phyloP scores from a whole-genome alignment of 2,113 vertebrate species.

The Uria aalge region DNA sequence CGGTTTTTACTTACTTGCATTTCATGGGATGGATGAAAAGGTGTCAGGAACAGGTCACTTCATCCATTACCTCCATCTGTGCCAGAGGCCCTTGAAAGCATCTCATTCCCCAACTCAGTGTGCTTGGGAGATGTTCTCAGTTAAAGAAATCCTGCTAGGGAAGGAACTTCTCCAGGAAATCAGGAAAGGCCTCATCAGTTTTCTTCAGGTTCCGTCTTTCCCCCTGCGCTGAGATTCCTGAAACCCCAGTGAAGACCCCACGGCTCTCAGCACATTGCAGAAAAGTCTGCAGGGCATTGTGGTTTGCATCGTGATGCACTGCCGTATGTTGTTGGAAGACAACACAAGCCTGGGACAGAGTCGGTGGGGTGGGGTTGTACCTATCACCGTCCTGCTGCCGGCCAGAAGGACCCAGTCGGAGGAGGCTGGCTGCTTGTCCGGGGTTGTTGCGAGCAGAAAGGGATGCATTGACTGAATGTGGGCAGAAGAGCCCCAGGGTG shows the following conservation, averaged over 20 bases:
- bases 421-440: not conserved
- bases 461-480: not conserved
- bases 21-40: not conserved
- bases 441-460: not conserved
- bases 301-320: rapidly evolving
- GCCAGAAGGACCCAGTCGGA: not conserved
- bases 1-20: not conserved
- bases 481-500: not conserved
- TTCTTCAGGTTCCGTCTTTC: not conserved
- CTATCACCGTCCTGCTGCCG: not conserved
- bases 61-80: not conserved
- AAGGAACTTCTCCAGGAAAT: not conserved
- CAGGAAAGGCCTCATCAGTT: not conserved
- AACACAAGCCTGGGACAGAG: not conserved
- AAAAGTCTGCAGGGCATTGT: not conserved
- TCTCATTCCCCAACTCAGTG: not conserved
- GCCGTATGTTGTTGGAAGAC: not conserved
- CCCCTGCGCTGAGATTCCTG: not conserved
- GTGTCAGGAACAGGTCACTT: not conserved
- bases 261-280: not conserved
- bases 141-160: not conserved
- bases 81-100: not conserved
- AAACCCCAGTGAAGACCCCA: not conserved
- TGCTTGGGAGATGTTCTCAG: not conserved
- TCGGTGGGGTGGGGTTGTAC: too few species aligned